phyloP scores from a whole-genome alignment of 2,888 invertebrate species.

The Drosophila helvetica region DNA sequence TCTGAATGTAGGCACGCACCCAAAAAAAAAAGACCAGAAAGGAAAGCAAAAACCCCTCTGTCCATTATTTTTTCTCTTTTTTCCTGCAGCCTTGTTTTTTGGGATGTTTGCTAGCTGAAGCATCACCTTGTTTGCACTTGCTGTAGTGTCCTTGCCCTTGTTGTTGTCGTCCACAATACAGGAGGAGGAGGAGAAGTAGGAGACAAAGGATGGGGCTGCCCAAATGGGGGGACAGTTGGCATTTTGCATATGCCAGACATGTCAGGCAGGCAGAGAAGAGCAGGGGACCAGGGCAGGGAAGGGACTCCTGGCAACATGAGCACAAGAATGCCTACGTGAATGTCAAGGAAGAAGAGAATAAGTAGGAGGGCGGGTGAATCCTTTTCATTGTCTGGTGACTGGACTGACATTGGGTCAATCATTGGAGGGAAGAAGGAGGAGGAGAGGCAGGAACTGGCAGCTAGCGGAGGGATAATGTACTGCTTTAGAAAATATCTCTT shows the following conservation, averaged over 20 bases:
- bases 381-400: conserved; percentile 20
- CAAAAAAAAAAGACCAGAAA: conserved; percentile 25
- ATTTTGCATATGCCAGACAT: conserved; percentile 69
- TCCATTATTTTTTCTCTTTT: conserved; percentile 11
- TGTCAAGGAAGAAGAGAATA: conserved; percentile 13
- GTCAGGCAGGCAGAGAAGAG: conserved; percentile 36
- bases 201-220: conserved; percentile 20
- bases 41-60: conserved; percentile 38
- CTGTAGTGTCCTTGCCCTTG: conserved; percentile 66
- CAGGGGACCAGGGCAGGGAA: too few species aligned
- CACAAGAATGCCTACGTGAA: conserved; percentile 39
- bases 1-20: conserved; percentile 47
- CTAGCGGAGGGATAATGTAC: neutral
- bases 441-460: neutral
- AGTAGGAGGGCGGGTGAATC: neutral
- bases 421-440: conserved; percentile 4
- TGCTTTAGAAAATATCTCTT: neutral
- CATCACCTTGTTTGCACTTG: conserved; percentile 63
- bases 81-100: conserved; percentile 29
- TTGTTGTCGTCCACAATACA: conserved; percentile 43
- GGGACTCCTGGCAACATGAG: conserved; percentile 24
- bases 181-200: conserved; percentile 15
- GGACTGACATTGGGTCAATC: conserved; percentile 36
- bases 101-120: conserved; percentile 40
- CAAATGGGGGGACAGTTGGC: conserved; percentile 46